phyloP scores from a whole-genome alignment of 1,140 invertebrate species.

The Neodiprion pinetum region DNA sequence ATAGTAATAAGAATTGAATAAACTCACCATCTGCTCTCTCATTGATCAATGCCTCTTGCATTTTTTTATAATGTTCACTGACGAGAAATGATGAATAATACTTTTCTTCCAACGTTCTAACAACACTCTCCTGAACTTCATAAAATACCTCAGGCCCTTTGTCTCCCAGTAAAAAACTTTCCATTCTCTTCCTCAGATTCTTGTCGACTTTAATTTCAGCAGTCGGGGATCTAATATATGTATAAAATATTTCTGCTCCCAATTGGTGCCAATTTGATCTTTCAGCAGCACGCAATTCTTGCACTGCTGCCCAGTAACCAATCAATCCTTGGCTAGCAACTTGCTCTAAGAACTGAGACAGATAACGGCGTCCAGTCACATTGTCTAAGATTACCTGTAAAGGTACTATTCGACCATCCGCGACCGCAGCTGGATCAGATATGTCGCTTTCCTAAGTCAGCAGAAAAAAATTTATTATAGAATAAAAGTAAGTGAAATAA shows the following conservation, averaged over 20 bases:
- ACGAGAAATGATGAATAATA: slow-evolving; percentile 89
- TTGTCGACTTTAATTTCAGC: slow-evolving; percentile 83
- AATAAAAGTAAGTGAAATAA: not conserved
- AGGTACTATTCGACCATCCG: slow-evolving; percentile 63
- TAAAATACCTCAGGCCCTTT: slow-evolving; percentile 90
- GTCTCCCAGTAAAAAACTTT: slow-evolving; percentile 85
- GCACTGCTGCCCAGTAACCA: slow-evolving; percentile 87
- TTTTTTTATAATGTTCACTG: slow-evolving; percentile 83
- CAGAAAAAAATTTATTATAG: not conserved
- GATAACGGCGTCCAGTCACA: slow-evolving; percentile 73
- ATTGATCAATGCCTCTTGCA: slow-evolving; percentile 73
- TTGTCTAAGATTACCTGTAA: slow-evolving; percentile 74
- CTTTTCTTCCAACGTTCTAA: slow-evolving; percentile 81
- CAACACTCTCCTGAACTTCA: slow-evolving; percentile 82
- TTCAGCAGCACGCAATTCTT: slow-evolving; percentile 78
- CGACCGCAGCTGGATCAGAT: slow-evolving; percentile 40
- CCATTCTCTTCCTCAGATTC: slow-evolving; percentile 80
- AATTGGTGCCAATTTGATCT: slow-evolving; percentile 82
- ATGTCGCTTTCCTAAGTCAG: slow-evolving; percentile 44
- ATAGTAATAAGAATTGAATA: not conserved
- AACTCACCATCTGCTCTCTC: slow-evolving; percentile 66
- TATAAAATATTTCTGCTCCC: slow-evolving; percentile 90
- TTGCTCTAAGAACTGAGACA: slow-evolving; percentile 82
- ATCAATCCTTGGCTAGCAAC: slow-evolving; percentile 81
- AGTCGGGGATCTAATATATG: slow-evolving; percentile 80